Base-by-base conservation (phyloP, 2,797 vertebrate genomes). In the Hippoglossus hippoglossus region DNA sequence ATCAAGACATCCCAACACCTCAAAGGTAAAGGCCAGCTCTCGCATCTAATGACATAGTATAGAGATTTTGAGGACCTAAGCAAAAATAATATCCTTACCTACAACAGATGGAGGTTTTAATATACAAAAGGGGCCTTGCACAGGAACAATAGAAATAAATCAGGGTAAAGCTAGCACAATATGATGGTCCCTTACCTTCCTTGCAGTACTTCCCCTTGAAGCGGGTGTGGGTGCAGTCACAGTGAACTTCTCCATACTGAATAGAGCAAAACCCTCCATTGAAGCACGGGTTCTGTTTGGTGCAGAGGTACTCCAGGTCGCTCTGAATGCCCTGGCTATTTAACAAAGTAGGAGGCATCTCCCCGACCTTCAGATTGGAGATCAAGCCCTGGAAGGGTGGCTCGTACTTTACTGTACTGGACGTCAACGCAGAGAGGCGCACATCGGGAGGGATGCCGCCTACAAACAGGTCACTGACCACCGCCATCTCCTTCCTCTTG, bases 401-500 rank as follows among this genome's bases (percentile, higher is more conserved):
- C 87, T 98, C 97, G 6, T 98, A 98, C 90, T 98, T 98, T 62
- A 97, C 97, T 0, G 96, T 96, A 93, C 96, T 97, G 51, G 97
- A 97, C 5, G 97, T 98, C 49, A 98, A 87, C 0, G 96, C 96
- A 0, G 97, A 98, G 28, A 98, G 96, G 3, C 97, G 95, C 26
- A 98, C 96, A 7, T 98, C 97, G 0, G 97, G 96, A 0, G 97
- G 97, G 66, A 98, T 94, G 9, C 97, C 97, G 0, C 97, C 97
- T 9, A 98, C 96, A n/a, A 97, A 98, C 53, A 99, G 93, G 83
- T 99, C 97, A 7, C 97, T 98, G 83, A 95, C 96, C 82, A 98
- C 97, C 0, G 95, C 95, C 97, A 98, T 98, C 86, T 98, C 96
- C 52, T 95, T 95, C 67, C 97, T 91, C 84, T 97, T 97, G 53